A percentile compares a stretch with the other conserved stretches of the same genome.
These are phyloP conservation scores for Anthrax anthrax DNA, from an alignment of 2,888 invertebrate species.

Conservation along the genomic window DNA sequence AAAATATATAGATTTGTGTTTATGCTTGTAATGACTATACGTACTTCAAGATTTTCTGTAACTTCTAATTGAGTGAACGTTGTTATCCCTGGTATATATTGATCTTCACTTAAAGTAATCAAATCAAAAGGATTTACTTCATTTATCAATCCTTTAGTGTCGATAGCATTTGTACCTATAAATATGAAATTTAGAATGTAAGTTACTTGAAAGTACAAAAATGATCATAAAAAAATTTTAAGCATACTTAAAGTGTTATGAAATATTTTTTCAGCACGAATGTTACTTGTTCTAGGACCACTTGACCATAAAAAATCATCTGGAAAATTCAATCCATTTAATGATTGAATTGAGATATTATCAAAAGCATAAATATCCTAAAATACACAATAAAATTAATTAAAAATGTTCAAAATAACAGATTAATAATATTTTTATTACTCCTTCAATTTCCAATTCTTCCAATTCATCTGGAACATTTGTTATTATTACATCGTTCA, in stretches of 20 bases:
- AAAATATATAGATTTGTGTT: neutral
- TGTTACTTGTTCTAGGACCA: constrained; percentile 21
- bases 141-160: constrained; percentile 34
- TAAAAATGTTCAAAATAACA: too few species aligned
- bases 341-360: constrained; percentile 16
- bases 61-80: constrained; percentile 40
- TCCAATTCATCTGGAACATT: constrained; percentile 30
- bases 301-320: constrained; percentile 36
- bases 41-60: constrained; percentile 36
- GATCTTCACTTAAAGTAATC: constrained; percentile 35
- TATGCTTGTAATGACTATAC: neutral
- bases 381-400: neutral
- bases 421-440: constrained; percentile 25
- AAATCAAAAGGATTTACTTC: constrained; percentile 34
- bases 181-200: too few species aligned
- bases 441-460: constrained; percentile 35
- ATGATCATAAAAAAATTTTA: neutral
- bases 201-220: too few species aligned
- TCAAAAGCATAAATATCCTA: neutral
- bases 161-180: constrained; percentile 25
- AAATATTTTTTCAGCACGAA: constrained; percentile 39
- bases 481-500: constrained; percentile 34
- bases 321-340: constrained; percentile 40
- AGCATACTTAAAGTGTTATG: constrained; percentile 24
- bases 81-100: constrained; percentile 32